Evolutionary conservation across 2,113 vertebrate species (phyloP), one percentile per base, ranked within the genome.

Genomic region (Austrofundulus limnaeus): DNA sequence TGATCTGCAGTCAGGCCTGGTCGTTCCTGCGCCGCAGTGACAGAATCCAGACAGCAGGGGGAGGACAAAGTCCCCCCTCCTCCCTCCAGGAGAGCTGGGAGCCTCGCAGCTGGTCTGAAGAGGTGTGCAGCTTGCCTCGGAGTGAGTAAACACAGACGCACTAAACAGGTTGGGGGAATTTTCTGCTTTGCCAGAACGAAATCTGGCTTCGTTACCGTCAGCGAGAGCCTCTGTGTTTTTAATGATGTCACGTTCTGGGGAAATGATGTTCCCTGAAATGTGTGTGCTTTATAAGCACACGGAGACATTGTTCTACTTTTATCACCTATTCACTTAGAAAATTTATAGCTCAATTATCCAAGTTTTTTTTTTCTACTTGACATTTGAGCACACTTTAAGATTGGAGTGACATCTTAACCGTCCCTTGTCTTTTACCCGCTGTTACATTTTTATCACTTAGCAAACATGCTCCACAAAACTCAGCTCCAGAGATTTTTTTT

Each of bases 91-190:
- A 65, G 71, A 16, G 58, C 47, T 50, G 56, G 47, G 66, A 51
- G 34, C 11, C 58, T 56, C 60, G 55, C 82, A 79, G 57, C 68
- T 66, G 60, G 81, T 34, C 57, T 45, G 46, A 34, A 5, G 82
- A 78, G 70, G 78, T 66, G 65, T 59, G 61, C 66, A 47, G 51
- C 48, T 72, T 3, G 55, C 70, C 78, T 74, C 45, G 11, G 64
- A 74, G 82, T 87, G 80, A 86, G 70, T 78, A 90, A 84, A 87
- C 73, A 80, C 61, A 70, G 58, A 83, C 63, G 66, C 66, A 20
- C 78, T 82, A 39, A 25, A 46, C 5, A 41, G 50, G 64, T 74
- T 41, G 41, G 84, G n/a, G 79, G 58, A 67, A 65, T 80, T 76
- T 77, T 76, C 69, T 69, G 57, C 37, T 75, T 47, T 57, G 78